Conservation (phyloP, 2,113 vertebrate genomes). For the Gymnobelideus leadbeateri region DNA sequence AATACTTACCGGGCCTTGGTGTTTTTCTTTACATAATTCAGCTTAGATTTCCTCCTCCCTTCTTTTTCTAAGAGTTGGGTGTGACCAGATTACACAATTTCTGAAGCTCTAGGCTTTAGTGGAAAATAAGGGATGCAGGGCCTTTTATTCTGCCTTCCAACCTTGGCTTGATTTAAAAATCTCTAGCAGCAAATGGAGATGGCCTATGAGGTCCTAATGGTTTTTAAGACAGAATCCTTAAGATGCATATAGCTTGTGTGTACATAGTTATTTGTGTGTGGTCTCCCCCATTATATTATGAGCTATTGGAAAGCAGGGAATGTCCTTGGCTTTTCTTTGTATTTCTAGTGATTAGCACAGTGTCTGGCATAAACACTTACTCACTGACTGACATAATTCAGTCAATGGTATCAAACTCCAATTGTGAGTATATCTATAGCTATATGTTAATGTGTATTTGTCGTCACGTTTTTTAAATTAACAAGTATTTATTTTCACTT, state of each 20-base stretch:
- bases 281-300: background rate
- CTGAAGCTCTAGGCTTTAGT: constrained; percentile 5
- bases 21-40: constrained; percentile 75
- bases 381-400: background rate
- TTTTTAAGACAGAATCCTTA: constrained; percentile 30
- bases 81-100: constrained; percentile 68
- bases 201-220: background rate
- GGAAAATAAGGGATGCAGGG: constrained; percentile 1
- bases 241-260: background rate
- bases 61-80: constrained; percentile 52
- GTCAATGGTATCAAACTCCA: background rate
- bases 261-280: background rate
- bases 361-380: background rate
- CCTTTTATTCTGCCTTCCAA: constrained; percentile 22
- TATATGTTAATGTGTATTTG: background rate
- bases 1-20: constrained; percentile 64
- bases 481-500: background rate
- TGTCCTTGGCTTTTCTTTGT: background rate
- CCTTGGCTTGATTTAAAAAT: constrained; percentile 46
- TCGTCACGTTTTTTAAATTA: background rate
- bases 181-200: constrained; percentile 14
- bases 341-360: background rate
- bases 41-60: constrained; percentile 42
- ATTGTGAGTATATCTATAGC: background rate
- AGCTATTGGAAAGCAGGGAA: background rate